A percentile compares a stretch with the other conserved stretches of the same genome.
Evolutionary conservation across 2,888 invertebrate genomes (phyloP).

Genomic region (Rhogogaster chlorosoma): DNA sequence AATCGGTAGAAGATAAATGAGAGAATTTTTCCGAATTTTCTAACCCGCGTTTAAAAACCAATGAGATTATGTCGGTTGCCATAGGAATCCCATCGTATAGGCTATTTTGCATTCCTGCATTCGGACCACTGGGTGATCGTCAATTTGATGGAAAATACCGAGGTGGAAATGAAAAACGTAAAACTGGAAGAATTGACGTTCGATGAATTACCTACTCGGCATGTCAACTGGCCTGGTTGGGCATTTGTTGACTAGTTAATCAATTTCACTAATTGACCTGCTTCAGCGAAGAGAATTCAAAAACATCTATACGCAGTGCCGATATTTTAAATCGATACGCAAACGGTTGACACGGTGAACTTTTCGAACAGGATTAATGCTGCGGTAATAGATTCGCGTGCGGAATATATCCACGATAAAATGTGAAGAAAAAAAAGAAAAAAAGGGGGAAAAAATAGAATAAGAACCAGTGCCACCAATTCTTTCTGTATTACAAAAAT

Average conservation of each 20-base stretch:
- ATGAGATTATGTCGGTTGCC: neutral
- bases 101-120: neutral
- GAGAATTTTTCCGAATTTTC: neutral
- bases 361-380: neutral
- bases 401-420: neutral
- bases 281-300: neutral
- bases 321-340: neutral
- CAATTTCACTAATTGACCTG: constrained; percentile 22
- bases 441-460: neutral
- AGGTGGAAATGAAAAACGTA: neutral
- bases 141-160: neutral
- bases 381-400: neutral
- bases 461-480: neutral
- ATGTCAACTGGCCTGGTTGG: neutral
- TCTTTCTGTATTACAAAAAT: neutral
- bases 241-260: constrained; percentile 26
- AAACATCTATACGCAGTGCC: neutral
- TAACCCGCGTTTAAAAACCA: neutral
- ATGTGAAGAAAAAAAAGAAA: neutral
- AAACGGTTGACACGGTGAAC: neutral
- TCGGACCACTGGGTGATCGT: neutral
- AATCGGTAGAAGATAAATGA: neutral
- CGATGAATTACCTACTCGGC: neutral
- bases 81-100: neutral
- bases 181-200: constrained; percentile 7